Evolutionary conservation across 2,797 vertebrate species (phyloP), one percentile per base, ranked within the genome.

Genomic region (Meda fulgida): DNA sequence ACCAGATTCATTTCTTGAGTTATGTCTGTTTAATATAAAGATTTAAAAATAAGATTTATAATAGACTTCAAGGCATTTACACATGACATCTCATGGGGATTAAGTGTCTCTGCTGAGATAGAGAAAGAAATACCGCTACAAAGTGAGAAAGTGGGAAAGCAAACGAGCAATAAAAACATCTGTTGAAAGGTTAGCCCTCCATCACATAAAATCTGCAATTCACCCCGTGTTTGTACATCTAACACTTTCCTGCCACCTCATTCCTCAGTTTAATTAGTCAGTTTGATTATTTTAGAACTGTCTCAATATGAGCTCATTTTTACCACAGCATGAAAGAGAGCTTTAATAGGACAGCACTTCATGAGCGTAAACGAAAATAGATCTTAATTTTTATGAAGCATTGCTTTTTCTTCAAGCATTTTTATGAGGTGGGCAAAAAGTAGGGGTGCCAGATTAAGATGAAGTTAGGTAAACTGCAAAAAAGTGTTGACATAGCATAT

Each of bases 241-340:
- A 8, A 67, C 90, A 88, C 88, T 90, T 75, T 83, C 79, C 89
- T 67, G 83, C 65, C 69, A 87, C 88, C 85, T 72, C 83, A 84
- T 89, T 81, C 75, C 63, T 78, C 75, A 51, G 69, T 29, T 69
- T 86, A 90, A 90, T 83, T 80, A 72, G 91, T 84, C 84, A 84
- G 66, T 63, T 65, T 86, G 92, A 85, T 90, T 92, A 89, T 92
- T 92, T 91, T 88, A 89, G 78, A 83, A 81, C n/a, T 72, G 77
- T 79, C 76, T 71, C 81, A 60, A 0, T 43, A 85, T 14, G 78
- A 89, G 73, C 26, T 80, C 34, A 58, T 73, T 53, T 75, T 76
- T 3, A 75, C 70, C 78, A 75, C 40, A 13, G 69, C 84, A 83
- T 81, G 55, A 79, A 89, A 83, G 23, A 78, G 71, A 60, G 8